Percentiles rank a stretch among this genome's conserved stretches.
Conservation (phyloP, 2,797 vertebrate genomes). For the Eleutherodactylus coqui region DNA sequence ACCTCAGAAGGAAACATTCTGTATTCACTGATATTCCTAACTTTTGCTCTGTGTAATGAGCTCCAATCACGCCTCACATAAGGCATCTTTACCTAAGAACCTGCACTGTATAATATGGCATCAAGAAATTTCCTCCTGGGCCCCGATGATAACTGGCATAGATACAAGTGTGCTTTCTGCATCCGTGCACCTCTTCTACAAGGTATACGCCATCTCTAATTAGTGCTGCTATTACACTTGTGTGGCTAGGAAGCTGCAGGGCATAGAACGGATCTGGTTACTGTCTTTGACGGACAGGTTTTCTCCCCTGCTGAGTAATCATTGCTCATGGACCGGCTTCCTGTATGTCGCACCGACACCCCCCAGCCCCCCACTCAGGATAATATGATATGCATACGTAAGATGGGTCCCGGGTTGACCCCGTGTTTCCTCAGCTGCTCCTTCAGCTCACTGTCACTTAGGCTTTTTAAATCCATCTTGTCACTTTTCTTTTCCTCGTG, state of each 20-base stretch:
- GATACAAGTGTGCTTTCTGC: no score
- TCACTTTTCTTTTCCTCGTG: conserved; percentile 50
- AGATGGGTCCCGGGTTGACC: conserved; percentile 81
- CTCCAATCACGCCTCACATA: not conserved
- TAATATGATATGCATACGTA: conserved; percentile 72
- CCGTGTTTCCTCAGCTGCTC: conserved; percentile 76
- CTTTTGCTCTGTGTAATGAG: not conserved
- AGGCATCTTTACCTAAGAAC: not conserved
- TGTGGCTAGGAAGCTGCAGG: not conserved
- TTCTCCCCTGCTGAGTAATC: not conserved
- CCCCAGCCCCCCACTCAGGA: not conserved
- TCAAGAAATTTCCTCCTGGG: no score
- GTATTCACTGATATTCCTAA: not conserved
- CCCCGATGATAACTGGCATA: no score
- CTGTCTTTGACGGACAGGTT: not conserved
- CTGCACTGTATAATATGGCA: not conserved
- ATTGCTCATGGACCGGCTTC: not conserved
- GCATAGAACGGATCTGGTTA: not conserved
- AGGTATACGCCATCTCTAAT: not conserved
- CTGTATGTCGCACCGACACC: not conserved
- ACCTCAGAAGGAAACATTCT: not conserved
- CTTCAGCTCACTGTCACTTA: conserved; percentile 80
- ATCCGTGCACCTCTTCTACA: not conserved
- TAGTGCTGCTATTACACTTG: not conserved
- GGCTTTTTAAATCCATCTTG: conserved; percentile 70